Conservation (phyloP, 1,140 invertebrate species). For the Antheraea mylitta region DNA sequence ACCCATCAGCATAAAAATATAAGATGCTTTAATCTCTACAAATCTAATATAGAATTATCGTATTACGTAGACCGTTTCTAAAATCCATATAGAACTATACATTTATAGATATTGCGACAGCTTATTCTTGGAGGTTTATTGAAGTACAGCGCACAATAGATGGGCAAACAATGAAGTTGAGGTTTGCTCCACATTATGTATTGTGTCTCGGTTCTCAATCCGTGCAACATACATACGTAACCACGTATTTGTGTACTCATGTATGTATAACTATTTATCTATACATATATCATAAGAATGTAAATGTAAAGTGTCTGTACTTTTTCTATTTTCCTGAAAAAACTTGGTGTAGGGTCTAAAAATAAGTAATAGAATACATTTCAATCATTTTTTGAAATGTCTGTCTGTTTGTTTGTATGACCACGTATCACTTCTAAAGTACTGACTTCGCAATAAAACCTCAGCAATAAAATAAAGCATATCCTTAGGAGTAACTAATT, state of each 20-base stretch:
- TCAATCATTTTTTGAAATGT: too few species aligned
- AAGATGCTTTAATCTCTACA: not conserved
- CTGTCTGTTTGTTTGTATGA: too few species aligned
- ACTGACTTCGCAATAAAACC: too few species aligned
- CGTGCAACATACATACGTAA: not conserved
- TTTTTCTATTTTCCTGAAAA: too few species aligned
- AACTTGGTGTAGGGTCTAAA: too few species aligned
- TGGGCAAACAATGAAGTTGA: slow-evolving; percentile 11
- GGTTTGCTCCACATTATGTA: slow-evolving; percentile 11
- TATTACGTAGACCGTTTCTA: not conserved
- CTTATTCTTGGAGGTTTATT: slow-evolving; percentile 14
- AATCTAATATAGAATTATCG: slow-evolving; percentile 11
- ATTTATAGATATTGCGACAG: not conserved
- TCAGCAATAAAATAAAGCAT: too few species aligned
- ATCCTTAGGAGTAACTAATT: too few species aligned
- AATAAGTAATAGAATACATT: too few species aligned
- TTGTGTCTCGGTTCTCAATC: slow-evolving; percentile 4
- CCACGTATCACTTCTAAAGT: too few species aligned
- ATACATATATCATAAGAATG: too few species aligned
- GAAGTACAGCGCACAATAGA: slow-evolving; percentile 12
- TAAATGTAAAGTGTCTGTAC: too few species aligned
- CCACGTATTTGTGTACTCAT: not conserved
- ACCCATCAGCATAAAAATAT: not conserved
- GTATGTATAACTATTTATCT: too few species aligned
- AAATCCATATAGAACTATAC: not conserved